These are phyloP conservation scores for honey bee (Apis mellifera) DNA, from an alignment of 1,140 invertebrate genomes.

Conservation along the genomic window Amel_HAv3.1 CM009933.2:12590001-12590500, in stretches of 20 bases:
- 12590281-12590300: background rate
- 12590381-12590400: background rate
- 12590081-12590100: constrained; percentile 20
- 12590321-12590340: background rate
- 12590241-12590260: background rate
- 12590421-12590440: background rate
- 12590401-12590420: background rate
- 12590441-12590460: constrained; percentile 4
- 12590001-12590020: constrained; percentile 58
- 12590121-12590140: background rate
- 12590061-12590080: background rate
- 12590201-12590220: background rate
- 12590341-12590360: background rate
- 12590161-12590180: background rate
- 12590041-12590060: constrained; percentile 24
- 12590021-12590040: constrained; percentile 55
- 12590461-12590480: background rate
- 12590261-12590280: background rate
- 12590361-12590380: constrained; percentile 6
- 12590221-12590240: background rate
- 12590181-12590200: background rate
- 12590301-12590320: background rate
- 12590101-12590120: background rate
- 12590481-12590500: background rate
- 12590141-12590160: background rate